Evolutionary conservation across 1,140 invertebrate genomes (phyloP), one percentile per base, ranked within the genome.

Genomic region (Magallana angulata): DNA sequence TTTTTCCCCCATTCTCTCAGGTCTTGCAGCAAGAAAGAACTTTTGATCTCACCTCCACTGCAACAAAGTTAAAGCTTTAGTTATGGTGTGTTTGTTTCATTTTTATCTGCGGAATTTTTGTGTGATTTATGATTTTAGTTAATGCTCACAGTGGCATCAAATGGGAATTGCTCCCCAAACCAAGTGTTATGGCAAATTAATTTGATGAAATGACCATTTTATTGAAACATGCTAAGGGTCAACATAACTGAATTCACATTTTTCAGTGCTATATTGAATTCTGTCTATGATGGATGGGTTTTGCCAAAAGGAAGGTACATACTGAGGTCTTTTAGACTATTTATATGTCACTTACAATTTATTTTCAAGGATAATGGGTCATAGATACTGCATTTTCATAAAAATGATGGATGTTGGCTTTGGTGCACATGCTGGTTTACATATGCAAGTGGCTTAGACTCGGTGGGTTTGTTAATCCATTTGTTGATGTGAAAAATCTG

Each of bases 341-440:
- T 76, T 76, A 76, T 76, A 76, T 76, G 68, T 76, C 68, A 76
- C 24, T 30, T 76, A 30, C 68, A 76, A 76, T 76, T 76, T 76
- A 36, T 76, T 18, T 30, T 30, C 68, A 76, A 76, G 68, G 68
- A 36, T 76, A 76, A 76, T 76, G 68, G 68, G 68, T 76, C 68
- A 18, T 76, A 76, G 18, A 76, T 76, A 30, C 68, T 30, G 68
- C 68, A 76, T 30, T 76, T 76, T 76, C 60, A 62, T 62, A 30
- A 30, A 76, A 76, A 76, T 76, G 68, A 76, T 76, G 68, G 68
- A 76, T 76, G 68, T 24, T 24, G 24, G 68, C 68, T 24, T 76
- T 76, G 36, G 68, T 76, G 24, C 68, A 76, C 68, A 76, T 76
- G 68, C 68, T 76, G 30, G 9, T 76, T 30, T 76, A 76, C 68